phyloP scores from a whole-genome alignment of 2,113 vertebrate genomes.

The Seriola quinqueradiata region DNA sequence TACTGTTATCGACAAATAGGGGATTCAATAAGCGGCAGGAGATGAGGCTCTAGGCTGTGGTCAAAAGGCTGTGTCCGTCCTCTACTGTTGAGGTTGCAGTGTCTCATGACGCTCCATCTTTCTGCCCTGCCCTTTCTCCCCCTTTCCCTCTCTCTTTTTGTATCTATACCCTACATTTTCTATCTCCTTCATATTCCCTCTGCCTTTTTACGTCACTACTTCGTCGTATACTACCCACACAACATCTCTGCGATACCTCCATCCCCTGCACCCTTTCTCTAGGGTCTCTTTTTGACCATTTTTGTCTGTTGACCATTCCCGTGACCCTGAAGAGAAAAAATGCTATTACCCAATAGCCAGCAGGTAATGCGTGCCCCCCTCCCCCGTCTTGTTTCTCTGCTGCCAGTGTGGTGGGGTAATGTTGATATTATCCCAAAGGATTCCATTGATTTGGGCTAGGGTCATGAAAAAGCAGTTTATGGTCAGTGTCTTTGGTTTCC shows the following conservation, averaged over 20 bases:
- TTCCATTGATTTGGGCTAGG: constrained; percentile 71
- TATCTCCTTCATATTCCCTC: constrained; percentile 12
- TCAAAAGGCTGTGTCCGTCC: constrained; percentile 76
- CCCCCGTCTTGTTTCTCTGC: constrained; percentile 71
- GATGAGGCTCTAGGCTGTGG: constrained; percentile 79
- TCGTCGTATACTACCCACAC: constrained; percentile 15
- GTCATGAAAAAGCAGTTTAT: constrained; percentile 82
- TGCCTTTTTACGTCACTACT: constrained; percentile 34
- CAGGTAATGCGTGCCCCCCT: constrained; percentile 50
- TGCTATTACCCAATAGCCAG: constrained; percentile 66
- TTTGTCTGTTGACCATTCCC: constrained; percentile 59
- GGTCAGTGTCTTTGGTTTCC: constrained; percentile 82
- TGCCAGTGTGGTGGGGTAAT: constrained; percentile 70
- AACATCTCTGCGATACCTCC: constrained; percentile 12
- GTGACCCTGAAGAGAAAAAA: constrained; percentile 53
- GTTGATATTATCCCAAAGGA: constrained; percentile 80
- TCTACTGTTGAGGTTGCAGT: constrained; percentile 54
- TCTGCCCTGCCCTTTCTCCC: constrained; percentile 44
- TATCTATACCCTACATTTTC: constrained; percentile 17
- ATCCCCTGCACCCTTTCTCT: constrained; percentile 10
- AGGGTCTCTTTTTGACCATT: constrained; percentile 51
- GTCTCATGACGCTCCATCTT: constrained; percentile 51
- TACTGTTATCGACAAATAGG: constrained; percentile 84
- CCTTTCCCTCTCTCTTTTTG: constrained; percentile 17
- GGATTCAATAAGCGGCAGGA: constrained; percentile 82